These are phyloP conservation scores for Umimayanthus chanpuru DNA, from an alignment of 92 coral and sea anemone species.

Conservation along the genomic window DNA sequence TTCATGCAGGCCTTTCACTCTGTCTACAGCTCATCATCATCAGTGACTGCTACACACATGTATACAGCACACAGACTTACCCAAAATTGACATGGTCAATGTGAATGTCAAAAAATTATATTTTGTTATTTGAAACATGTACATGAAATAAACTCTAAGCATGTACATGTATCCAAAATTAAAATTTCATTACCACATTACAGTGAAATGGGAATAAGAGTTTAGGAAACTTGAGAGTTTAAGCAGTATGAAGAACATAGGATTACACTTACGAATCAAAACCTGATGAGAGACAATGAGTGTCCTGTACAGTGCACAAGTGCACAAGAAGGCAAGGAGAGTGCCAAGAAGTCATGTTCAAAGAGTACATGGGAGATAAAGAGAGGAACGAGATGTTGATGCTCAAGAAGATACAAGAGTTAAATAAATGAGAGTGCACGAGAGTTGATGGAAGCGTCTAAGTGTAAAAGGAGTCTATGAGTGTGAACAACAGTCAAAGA, in stretches of 20 bases:
- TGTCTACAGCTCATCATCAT: neutral
- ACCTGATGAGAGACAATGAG: neutral
- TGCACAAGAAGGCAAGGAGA: no score
- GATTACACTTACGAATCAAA: no score
- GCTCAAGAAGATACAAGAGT: no score
- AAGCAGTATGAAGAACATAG: no score
- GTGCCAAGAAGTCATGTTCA: no score
- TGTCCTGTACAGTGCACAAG: neutral
- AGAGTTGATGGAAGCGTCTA: no score
- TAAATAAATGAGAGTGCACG: no score
- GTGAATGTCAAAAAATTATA: no score
- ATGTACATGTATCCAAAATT: neutral
- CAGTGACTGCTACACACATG: neutral
- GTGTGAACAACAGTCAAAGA: neutral
- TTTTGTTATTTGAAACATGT: no score
- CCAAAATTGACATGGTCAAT: neutral
- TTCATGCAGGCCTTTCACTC: constrained; percentile 1
- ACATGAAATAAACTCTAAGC: neutral
- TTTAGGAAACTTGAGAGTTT: neutral
- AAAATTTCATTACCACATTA: no score
- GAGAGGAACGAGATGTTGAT: neutral
- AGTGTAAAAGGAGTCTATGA: neutral
- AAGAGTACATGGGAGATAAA: neutral
- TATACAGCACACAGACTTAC: neutral
- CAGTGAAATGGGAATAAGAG: no score